Conservation (phyloP, 2,888 invertebrate species). For the Apamea sordens region DNA sequence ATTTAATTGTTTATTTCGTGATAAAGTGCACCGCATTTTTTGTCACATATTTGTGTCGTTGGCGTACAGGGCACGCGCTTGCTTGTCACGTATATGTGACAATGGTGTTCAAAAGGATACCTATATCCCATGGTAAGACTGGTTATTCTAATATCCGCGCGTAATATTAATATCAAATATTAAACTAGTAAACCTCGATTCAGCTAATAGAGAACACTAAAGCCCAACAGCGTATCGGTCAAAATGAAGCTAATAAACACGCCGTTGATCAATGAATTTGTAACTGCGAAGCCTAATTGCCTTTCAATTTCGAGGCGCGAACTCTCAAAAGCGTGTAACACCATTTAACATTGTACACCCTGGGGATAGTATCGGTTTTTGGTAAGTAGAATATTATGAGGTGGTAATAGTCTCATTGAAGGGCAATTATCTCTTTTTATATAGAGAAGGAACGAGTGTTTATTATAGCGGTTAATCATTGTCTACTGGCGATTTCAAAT, state of each 20-base stretch:
- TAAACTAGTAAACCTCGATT: neutral
- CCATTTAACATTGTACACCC: neutral
- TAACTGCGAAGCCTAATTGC: conserved; percentile 13
- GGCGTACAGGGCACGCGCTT: too few relatives aligned
- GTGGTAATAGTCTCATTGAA: neutral
- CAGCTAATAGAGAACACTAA: neutral
- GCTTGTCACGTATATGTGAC: too few relatives aligned
- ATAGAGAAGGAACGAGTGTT: neutral
- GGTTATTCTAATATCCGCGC: too few relatives aligned
- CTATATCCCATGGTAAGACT: too few relatives aligned
- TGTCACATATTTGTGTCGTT: too few relatives aligned
- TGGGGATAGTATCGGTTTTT: conserved; percentile 9
- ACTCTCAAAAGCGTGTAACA: conserved; percentile 12
- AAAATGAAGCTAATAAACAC: conserved; percentile 9
- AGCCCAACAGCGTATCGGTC: neutral
- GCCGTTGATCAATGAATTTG: conserved; percentile 28
- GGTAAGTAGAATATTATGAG: conserved; percentile 1
- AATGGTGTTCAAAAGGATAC: too few relatives aligned
- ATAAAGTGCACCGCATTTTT: too few relatives aligned
- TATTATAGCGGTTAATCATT: neutral
- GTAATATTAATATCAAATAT: neutral
- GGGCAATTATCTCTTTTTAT: too few relatives aligned
- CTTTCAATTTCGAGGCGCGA: conserved; percentile 10
- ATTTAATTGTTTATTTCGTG: too few relatives aligned
- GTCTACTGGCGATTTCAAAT: neutral